A percentile compares a stretch with the other conserved stretches of the same genome.
phyloP scores from a whole-genome alignment of 2,113 vertebrate species.

The Platichthys flesus region DNA sequence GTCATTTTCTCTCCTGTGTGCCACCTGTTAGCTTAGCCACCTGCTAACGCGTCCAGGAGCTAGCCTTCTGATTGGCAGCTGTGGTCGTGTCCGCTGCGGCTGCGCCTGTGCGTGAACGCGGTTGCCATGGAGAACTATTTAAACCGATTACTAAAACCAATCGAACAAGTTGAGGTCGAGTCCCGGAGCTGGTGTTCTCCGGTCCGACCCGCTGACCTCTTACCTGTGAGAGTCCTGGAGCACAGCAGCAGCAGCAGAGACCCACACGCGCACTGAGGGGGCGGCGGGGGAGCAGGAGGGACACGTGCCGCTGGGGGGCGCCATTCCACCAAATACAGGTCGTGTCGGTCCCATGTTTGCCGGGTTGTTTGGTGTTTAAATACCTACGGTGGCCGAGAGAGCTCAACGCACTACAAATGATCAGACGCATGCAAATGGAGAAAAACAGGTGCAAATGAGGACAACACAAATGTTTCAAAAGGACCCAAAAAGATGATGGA shows the following conservation, averaged over 20 bases:
- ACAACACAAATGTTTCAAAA: no score
- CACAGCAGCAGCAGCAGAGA: neutral
- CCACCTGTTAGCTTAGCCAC: neutral
- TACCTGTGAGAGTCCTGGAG: constrained; percentile 13
- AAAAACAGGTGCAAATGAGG: no score
- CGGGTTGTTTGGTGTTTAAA: neutral
- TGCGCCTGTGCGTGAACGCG: no score
- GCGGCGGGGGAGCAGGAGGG: fast-evolving
- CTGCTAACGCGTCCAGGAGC: neutral
- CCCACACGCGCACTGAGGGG: neutral
- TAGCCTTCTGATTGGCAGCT: neutral
- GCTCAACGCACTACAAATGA: no score
- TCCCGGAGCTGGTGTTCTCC: no score
- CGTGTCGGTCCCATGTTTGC: no score
- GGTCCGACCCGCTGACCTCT: neutral
- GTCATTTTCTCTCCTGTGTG: neutral
- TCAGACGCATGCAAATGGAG: no score
- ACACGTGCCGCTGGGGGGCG: constrained; percentile 8
- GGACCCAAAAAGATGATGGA: no score
- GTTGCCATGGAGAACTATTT: neutral
- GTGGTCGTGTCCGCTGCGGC: neutral
- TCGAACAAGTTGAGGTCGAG: no score
- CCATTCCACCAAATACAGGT: neutral
- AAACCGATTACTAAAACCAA: neutral
- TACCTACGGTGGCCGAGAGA: no score